Base-by-base conservation (phyloP, 2,797 vertebrate species). In the Lepilemur septentrionalis region DNA sequence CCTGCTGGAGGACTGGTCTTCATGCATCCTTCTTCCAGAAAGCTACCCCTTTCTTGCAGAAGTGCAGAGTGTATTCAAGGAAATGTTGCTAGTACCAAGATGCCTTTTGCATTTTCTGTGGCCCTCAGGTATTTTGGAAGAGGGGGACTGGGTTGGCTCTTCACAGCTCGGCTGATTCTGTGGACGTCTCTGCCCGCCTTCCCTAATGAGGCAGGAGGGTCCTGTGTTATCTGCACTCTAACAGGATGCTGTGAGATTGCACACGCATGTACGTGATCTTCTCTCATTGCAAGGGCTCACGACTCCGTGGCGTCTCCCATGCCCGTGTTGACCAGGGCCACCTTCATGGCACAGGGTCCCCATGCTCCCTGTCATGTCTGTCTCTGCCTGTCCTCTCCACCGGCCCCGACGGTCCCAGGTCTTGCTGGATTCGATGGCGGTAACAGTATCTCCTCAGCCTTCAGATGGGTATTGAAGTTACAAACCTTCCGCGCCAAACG, bases 311-410 rank as follows among this genome's bases (percentile, higher is more conserved):
- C 17, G 18, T n/a, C 35, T 63, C 41, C 11, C 15, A 12, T 10
- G 43, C 43, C 55, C 25, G 0, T 10, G 1, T 14, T 18, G 52
- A 59, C 30, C 38, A 23, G 41, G 9, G 50, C 14, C 18, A 6
- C 32, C 48, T 13, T 28, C 67, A 35, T 0, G 0, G 41, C 55
- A 5, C 3, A 14, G 17, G 11, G 3, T 55, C 35, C n/a, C 28
- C 22, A 0, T 8, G 11, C 15, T 3, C 17, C 43, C 20, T 12
- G 1, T 70, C 22, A 6, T 0, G 0, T 2, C 17, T n/a, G 43
- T 23, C 57, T 50, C 46, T 38, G 3, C 20, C 35, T 30, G 22
- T 52, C 28, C 55, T 89, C n/a, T 30, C 11, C 20, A 0, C 35
- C 1, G 41, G 14, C 14, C 32, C 75, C 4, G 9, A 3, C 0